Conservation (phyloP, 1,140 invertebrate genomes). For the Drosophila baimaii region DNA sequence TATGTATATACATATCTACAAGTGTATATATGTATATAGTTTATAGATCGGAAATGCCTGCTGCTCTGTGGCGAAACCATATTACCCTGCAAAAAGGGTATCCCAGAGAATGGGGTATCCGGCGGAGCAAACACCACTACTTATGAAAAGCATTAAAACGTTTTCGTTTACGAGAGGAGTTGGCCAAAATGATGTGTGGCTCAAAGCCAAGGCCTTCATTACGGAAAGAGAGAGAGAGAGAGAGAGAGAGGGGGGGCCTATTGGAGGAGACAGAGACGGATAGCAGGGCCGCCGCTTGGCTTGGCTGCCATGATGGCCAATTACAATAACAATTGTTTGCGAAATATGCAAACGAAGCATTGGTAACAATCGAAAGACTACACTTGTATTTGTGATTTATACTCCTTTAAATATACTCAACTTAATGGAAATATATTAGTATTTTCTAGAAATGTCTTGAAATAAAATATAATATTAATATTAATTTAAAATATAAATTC, state of each 20-base stretch:
- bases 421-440: too few species aligned
- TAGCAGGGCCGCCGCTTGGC: background rate
- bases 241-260: background rate
- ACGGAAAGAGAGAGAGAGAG: slow-evolving; percentile 6
- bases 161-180: slow-evolving; percentile 79
- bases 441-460: background rate
- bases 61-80: background rate
- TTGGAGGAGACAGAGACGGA: background rate
- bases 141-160: slow-evolving; percentile 80
- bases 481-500: too few species aligned
- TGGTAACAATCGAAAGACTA: slow-evolving; percentile 6
- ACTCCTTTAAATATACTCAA: too few species aligned
- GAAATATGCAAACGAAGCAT: slow-evolving; percentile 70
- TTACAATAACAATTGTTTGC: slow-evolving; percentile 72
- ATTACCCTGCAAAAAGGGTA: slow-evolving; percentile 1
- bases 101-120: slow-evolving; percentile 17
- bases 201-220: slow-evolving; percentile 51
- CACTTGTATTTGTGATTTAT: too few species aligned
- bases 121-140: slow-evolving; percentile 29
- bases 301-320: slow-evolving; percentile 74
- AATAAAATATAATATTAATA: background rate
- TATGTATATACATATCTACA: background rate
- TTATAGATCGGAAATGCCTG: background rate
- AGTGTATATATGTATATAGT: background rate
- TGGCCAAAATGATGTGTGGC: slow-evolving; percentile 69